Percentiles rank a stretch among this genome's conserved stretches.
Evolutionary conservation across 2,113 vertebrate genomes (phyloP).

Genomic region (Oncorhynchus keta): DNA sequence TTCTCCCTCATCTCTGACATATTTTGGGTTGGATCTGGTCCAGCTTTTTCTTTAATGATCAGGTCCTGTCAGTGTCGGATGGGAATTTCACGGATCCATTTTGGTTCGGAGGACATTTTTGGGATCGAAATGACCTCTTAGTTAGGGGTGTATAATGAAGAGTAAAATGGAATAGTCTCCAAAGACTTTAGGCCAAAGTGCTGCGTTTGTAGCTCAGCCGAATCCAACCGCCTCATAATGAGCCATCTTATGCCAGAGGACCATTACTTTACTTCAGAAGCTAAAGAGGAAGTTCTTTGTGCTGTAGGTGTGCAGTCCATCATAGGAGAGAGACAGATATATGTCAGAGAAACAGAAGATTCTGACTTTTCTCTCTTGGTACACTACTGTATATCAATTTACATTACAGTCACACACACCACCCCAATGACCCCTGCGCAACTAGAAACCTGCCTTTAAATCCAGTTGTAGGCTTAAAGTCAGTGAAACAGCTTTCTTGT

Average conservation of each 20-base stretch:
- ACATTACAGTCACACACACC: too few species aligned
- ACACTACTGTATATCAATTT: too few species aligned
- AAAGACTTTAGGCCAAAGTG: conserved; percentile 17
- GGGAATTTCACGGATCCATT: too few species aligned
- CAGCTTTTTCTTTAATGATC: too few species aligned
- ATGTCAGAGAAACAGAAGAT: background rate
- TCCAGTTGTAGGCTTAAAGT: background rate
- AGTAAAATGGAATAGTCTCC: too few species aligned
- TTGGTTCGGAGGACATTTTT: too few species aligned
- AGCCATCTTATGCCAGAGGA: conserved; percentile 31
- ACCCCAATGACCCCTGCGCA: too few species aligned
- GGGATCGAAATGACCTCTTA: too few species aligned
- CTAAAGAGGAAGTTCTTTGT: background rate
- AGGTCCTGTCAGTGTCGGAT: too few species aligned
- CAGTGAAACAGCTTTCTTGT: background rate
- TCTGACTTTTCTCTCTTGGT: background rate
- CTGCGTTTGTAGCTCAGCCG: conserved; percentile 19
- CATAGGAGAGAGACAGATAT: background rate
- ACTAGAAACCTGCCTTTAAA: background rate
- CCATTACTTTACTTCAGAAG: conserved; percentile 26
- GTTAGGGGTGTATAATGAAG: too few species aligned
- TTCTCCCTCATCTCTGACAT: too few species aligned
- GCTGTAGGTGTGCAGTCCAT: background rate
- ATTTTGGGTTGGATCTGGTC: too few species aligned
- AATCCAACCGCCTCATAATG: conserved; percentile 35